Evolutionary conservation across 2,797 vertebrate genomes (phyloP).

Genomic region (Mus spretus): DNA sequence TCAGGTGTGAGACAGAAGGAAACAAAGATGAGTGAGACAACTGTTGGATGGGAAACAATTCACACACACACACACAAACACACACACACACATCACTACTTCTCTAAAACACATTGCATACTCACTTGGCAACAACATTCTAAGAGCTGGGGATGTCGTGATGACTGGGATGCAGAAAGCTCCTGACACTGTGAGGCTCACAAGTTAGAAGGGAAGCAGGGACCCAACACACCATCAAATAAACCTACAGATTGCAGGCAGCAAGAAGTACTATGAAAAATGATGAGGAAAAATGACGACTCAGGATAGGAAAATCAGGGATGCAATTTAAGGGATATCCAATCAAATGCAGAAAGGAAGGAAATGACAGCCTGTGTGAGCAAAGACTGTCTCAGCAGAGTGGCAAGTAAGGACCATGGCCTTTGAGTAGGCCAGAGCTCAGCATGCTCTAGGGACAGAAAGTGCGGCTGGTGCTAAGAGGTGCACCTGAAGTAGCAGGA

Average conservation of each 20-base stretch:
- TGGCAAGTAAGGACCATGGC: neutral
- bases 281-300: neutral
- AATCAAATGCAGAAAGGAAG: neutral
- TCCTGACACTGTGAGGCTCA: neutral
- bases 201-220: neutral
- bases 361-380: neutral
- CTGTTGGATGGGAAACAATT: neutral
- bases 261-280: neutral
- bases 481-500: neutral
- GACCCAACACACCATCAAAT: neutral
- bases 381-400: neutral
- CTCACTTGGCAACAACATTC: neutral
- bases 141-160: neutral
- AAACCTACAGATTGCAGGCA: neutral
- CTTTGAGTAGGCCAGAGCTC: neutral
- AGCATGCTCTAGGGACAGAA: neutral
- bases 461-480: no score
- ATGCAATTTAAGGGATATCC: neutral
- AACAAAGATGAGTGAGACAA: neutral
- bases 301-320: neutral
- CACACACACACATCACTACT: neutral
- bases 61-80: neutral
- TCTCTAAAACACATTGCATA: neutral
- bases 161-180: neutral
- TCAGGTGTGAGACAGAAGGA: conserved; percentile 13